Evolutionary conservation across 2,888 invertebrate genomes (phyloP).

Genomic region (Exephanes ischioxanthus): DNA sequence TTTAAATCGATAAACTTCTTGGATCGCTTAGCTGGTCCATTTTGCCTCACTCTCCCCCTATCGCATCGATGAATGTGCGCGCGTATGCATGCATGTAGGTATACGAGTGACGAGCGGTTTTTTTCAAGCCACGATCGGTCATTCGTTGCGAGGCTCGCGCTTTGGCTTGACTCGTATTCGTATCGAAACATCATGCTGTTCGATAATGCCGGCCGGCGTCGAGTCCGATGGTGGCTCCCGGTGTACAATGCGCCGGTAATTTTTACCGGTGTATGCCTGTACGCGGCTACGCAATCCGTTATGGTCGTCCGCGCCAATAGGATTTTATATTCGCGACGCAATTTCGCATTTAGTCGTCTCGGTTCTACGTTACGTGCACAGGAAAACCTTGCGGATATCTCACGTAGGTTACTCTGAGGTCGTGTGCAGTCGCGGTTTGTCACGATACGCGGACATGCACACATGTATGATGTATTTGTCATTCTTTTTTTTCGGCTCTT

Average conservation of each 20-base stretch:
- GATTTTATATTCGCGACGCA: slow-evolving; percentile 36
- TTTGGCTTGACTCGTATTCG: slow-evolving; percentile 65
- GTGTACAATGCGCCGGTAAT: slow-evolving; percentile 31
- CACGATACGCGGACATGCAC: slow-evolving; percentile 5
- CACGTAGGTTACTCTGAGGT: not conserved
- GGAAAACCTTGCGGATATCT: slow-evolving; percentile 11
- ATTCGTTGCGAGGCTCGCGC: slow-evolving; percentile 29
- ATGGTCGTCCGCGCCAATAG: slow-evolving; percentile 15
- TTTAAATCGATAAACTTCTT: too few relatives aligned
- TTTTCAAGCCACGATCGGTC: not conserved
- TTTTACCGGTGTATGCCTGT: not conserved
- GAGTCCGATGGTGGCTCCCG: not conserved
- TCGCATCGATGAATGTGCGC: not conserved
- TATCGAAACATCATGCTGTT: slow-evolving; percentile 55
- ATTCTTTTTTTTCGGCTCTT: not conserved
- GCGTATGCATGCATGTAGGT: not conserved
- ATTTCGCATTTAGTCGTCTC: slow-evolving; percentile 24
- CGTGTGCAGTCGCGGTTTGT: slow-evolving; percentile 5
- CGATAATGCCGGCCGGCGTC: slow-evolving; percentile 56
- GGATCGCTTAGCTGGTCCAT: too few relatives aligned
- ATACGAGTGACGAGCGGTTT: slow-evolving; percentile 2
- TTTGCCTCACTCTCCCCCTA: not conserved
- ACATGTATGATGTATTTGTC: not conserved
- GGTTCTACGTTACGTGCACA: slow-evolving; percentile 25
- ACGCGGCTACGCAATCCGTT: slow-evolving; percentile 19